These are phyloP conservation scores for Cryptomyrus ogoouensis DNA, from an alignment of 2,113 vertebrate species.

Conservation along the genomic window DNA sequence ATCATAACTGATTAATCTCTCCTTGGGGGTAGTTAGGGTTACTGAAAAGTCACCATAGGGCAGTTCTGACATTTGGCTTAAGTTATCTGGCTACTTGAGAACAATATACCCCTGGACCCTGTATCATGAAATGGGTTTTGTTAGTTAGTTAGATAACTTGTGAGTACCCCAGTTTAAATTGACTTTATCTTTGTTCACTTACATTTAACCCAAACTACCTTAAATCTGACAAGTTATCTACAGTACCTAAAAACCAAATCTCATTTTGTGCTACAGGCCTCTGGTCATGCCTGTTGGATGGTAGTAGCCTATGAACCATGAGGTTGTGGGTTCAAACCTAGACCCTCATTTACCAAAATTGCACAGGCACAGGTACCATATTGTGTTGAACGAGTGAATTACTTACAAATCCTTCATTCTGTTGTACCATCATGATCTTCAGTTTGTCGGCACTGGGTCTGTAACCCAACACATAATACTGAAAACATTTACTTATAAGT, in stretches of 20 bases:
- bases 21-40: not conserved
- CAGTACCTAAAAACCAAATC: not conserved
- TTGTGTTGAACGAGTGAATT: not conserved
- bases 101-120: not conserved
- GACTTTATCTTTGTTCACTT: not conserved
- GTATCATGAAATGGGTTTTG: not conserved
- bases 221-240: not conserved
- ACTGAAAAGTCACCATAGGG: not conserved
- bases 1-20: not conserved
- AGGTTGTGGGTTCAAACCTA: too few relatives aligned
- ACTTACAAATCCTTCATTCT: not conserved
- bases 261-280: not conserved
- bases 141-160: not conserved
- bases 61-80: not conserved
- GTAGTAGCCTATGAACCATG: too few relatives aligned
- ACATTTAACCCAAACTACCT: not conserved
- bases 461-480: not conserved
- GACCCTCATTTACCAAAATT: not conserved
- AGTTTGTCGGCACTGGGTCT: not conserved
- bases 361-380: not conserved
- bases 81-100: not conserved
- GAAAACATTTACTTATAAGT: not conserved
- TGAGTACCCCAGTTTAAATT: not conserved
- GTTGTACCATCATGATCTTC: not conserved
- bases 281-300: too few relatives aligned